Base-by-base conservation (phyloP, 2,888 invertebrate genomes). In the Drosophila longiperda region DNA sequence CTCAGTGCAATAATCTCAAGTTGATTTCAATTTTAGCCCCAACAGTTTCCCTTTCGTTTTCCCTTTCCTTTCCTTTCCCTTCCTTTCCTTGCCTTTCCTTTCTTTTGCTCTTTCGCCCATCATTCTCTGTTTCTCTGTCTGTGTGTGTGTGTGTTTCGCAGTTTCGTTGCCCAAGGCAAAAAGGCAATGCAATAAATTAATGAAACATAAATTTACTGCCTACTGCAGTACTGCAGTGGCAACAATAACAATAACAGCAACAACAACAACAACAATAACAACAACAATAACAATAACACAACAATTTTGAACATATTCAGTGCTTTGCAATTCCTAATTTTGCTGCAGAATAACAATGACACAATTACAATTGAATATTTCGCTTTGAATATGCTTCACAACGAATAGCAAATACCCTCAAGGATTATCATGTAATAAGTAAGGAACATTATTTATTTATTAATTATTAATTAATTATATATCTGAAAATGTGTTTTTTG, bases 121-220 rank as follows among this genome's bases (percentile, higher is more conserved):
- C 23, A n/a, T 23, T 26, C n/a, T 20, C 20, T 15, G 0, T 12
- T 49, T 45, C 42, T 29, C 53, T 50, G 40, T 53, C 48, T 38
- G 36, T 32, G n/a, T 49, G 32, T 40, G 58, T 66, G 26, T 26
- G n/a, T n/a, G n/a, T n/a, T n/a, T 60, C 52, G 58, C 57, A 34
- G 38, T 71, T 70, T 32, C 34, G 60, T 52, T n/a, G 26, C 50
- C 55, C 55, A 48, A 8, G 7, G 2, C n/a, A 34, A 73, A 78
- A 73, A 58, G 68, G 66, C 77, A 80, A 65, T 83, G 87, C 87
- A 62, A 86, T 87, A 87, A 87, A 87, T 88, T 88, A 87, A 83
- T 83, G 71, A 84, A 81, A 86, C 77, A 85, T 83, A 88, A 85
- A 85, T 85, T 85, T 85, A 85, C 89, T 82, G 84, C 84, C 84